A percentile compares a stretch with the other conserved stretches of the same genome.
Evolutionary conservation across 1,140 invertebrate genomes (phyloP).

Genomic region (Cephus cinctus): DNA sequence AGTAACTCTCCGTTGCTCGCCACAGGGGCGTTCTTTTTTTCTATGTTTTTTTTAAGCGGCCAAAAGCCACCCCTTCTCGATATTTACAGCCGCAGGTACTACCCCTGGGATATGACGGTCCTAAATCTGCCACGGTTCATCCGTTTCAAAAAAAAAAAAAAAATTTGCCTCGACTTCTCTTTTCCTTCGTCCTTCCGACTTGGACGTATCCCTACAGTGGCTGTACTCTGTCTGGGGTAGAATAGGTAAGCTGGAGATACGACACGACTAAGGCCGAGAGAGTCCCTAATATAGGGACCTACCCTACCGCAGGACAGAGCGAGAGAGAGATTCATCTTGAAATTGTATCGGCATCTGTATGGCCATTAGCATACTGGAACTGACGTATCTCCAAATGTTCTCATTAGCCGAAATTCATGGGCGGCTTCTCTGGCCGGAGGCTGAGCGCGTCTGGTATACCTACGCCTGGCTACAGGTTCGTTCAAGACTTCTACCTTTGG

Average conservation of each 20-base stretch:
- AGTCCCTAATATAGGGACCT: conserved; percentile 45
- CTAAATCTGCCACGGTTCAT: conserved; percentile 19
- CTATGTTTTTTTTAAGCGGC: conserved; percentile 12
- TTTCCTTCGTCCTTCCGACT: not conserved
- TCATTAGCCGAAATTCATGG: conserved; percentile 59
- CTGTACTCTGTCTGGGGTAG: not conserved
- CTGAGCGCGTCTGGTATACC: conserved; percentile 21
- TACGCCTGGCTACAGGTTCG: not conserved
- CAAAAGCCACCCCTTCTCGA: conserved; percentile 8
- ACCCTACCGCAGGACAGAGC: conserved; percentile 14
- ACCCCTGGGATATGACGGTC: conserved; percentile 15
- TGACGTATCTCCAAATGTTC: conserved; percentile 59
- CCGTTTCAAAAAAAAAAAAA: too few species aligned
- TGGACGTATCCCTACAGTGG: not conserved
- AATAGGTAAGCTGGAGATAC: too few species aligned
- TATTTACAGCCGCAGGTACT: conserved; percentile 19
- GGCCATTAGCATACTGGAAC: conserved; percentile 58
- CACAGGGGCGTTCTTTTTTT: not conserved
- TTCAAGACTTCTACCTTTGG: conserved; percentile 15
- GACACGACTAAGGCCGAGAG: not conserved
- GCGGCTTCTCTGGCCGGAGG: conserved; percentile 45
- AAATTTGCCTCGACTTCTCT: not conserved
- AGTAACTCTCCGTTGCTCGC: conserved; percentile 4
- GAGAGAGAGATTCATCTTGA: conserved; percentile 54
- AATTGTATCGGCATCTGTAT: conserved; percentile 59